Evolutionary conservation across 2,113 vertebrate species (phyloP).

Genomic region (Siniperca knerii): DNA sequence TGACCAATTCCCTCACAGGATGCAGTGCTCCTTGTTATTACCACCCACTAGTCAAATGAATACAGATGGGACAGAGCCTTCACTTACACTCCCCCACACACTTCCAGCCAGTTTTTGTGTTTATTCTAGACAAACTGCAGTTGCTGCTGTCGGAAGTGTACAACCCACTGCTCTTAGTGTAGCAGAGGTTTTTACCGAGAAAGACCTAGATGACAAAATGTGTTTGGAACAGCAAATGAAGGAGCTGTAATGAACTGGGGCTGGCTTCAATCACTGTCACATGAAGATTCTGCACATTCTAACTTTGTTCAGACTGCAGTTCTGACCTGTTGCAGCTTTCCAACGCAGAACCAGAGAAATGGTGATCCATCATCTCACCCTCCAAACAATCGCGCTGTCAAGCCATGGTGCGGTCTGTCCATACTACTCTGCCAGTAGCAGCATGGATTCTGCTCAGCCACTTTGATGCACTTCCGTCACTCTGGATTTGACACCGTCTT

Average conservation of each 20-base stretch:
- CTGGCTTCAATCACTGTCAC: not conserved
- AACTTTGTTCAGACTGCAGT: no score
- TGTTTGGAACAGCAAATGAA: not conserved
- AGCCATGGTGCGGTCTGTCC: no score
- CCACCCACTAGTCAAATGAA: slow-evolving; percentile 18
- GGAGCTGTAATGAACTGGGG: not conserved
- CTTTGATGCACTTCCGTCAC: no score
- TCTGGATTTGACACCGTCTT: no score
- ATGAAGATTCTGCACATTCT: not conserved
- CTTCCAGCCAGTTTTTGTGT: slow-evolving; percentile 19
- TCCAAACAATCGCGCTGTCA: no score
- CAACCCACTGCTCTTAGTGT: not conserved
- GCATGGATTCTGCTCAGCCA: no score
- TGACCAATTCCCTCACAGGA: slow-evolving; percentile 5
- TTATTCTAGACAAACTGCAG: slow-evolving; percentile 20
- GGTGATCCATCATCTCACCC: no score
- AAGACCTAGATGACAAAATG: not conserved
- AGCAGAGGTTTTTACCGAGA: not conserved
- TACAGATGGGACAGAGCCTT: slow-evolving; percentile 30
- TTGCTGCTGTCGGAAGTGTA: not conserved
- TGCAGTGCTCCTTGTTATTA: slow-evolving; percentile 26
- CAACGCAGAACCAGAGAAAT: no score
- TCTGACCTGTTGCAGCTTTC: no score
- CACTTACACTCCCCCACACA: slow-evolving; percentile 18
- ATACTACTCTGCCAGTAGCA: no score